Evolutionary conservation across 2,888 invertebrate species (phyloP).

Genomic region (Apotomis capreana): DNA sequence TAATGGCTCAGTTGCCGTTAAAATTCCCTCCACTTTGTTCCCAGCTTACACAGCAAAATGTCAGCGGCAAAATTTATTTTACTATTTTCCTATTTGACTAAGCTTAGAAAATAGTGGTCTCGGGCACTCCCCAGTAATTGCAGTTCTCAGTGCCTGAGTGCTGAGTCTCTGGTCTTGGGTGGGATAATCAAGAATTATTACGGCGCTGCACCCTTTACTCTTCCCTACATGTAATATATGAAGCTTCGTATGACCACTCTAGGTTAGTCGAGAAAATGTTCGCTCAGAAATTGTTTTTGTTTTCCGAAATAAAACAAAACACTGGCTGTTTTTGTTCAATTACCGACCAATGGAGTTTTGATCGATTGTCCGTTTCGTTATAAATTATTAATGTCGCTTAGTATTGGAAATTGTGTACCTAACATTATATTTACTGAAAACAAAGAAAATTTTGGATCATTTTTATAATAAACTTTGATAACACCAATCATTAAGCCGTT

Average conservation of each 20-base stretch:
- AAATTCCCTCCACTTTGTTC: slow-evolving; percentile 33
- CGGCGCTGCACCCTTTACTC: slow-evolving; percentile 44
- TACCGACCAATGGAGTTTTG: not conserved
- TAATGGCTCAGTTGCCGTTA: slow-evolving; percentile 2
- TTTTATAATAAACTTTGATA: too few relatives aligned
- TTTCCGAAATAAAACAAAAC: slow-evolving; percentile 17
- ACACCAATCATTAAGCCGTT: too few relatives aligned
- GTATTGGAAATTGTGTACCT: not conserved
- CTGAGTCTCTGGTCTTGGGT: slow-evolving; percentile 43
- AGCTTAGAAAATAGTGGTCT: slow-evolving; percentile 45
- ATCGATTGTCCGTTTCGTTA: not conserved
- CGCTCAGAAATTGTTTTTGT: slow-evolving; percentile 16
- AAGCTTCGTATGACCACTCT: slow-evolving; percentile 31
- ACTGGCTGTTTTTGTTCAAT: not conserved
- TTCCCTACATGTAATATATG: slow-evolving; percentile 42
- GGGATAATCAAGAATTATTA: slow-evolving; percentile 50
- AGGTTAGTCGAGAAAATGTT: slow-evolving; percentile 18
- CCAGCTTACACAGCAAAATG: slow-evolving; percentile 24
- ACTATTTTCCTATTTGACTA: slow-evolving; percentile 48
- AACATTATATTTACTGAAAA: not conserved
- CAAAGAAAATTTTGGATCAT: not conserved
- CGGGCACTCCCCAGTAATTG: slow-evolving; percentile 46
- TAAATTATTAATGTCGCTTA: not conserved
- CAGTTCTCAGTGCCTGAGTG: slow-evolving; percentile 44
- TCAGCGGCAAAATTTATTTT: slow-evolving; percentile 40